Percentiles rank a stretch among this genome's conserved stretches.
Conservation (phyloP, 1,140 invertebrate species). For the Amphibalanus amphitrite region DNA sequence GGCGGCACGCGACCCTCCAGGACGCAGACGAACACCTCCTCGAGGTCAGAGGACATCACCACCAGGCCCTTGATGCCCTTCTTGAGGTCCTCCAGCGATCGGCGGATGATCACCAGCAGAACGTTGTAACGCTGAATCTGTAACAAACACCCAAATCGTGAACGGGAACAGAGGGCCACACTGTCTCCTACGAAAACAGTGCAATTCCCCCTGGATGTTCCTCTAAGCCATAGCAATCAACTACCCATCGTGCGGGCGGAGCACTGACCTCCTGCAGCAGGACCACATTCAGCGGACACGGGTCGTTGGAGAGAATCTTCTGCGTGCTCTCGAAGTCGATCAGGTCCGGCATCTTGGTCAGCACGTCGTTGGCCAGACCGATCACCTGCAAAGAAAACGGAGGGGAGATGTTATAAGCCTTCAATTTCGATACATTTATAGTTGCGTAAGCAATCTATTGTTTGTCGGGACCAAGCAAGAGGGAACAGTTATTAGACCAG, state of each 20-base stretch:
- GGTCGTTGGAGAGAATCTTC: slow-evolving; percentile 37
- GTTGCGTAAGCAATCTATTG: too few relatives aligned
- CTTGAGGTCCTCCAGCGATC: slow-evolving; percentile 20
- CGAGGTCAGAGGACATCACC: slow-evolving; percentile 40
- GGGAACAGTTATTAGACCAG: too few relatives aligned
- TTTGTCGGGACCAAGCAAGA: too few relatives aligned
- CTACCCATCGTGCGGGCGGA: too few relatives aligned
- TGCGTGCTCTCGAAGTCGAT: slow-evolving; percentile 36
- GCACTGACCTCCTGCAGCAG: slow-evolving; percentile 38
- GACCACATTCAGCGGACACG: slow-evolving; percentile 37
- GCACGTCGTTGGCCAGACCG: slow-evolving; percentile 29
- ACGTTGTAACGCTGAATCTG: slow-evolving; percentile 32
- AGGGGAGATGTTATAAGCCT: too few relatives aligned
- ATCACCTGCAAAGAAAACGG: slow-evolving; percentile 26
- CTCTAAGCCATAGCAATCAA: too few relatives aligned
- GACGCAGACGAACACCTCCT: slow-evolving; percentile 69
- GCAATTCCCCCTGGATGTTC: too few relatives aligned
- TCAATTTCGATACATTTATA: too few relatives aligned
- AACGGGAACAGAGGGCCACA: too few relatives aligned
- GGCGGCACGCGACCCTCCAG: slow-evolving; percentile 53
- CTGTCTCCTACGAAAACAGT: too few relatives aligned
- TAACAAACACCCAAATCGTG: too few relatives aligned
- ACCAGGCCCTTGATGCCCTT: slow-evolving; percentile 12
- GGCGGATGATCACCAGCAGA: slow-evolving; percentile 28
- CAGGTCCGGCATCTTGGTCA: slow-evolving; percentile 31